Conservation (phyloP, 2,113 vertebrate species). For the Aplodontia rufa region DNA sequence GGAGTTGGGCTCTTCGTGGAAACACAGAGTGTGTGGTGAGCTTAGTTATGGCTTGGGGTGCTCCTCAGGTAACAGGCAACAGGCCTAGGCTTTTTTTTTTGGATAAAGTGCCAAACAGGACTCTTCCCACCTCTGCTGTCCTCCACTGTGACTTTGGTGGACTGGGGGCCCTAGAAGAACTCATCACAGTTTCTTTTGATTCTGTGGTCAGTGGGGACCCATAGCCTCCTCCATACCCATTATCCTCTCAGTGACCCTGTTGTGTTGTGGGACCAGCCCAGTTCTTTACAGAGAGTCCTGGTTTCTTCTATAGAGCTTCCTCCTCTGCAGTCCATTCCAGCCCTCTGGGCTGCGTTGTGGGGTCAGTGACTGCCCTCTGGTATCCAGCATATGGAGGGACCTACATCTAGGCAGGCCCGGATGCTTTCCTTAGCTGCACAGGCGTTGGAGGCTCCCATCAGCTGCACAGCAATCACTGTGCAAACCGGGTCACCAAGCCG, state of each 20-base stretch:
- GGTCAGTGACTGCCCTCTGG: neutral
- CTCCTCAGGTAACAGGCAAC: neutral
- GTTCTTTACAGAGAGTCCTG: neutral
- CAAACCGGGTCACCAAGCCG: too few relatives aligned
- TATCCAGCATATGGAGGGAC: too few relatives aligned
- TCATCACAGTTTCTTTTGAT: neutral
- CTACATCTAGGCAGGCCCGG: neutral
- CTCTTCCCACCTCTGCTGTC: neutral
- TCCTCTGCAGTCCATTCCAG: too few relatives aligned
- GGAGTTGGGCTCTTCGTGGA: accelerated
- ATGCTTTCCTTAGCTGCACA: neutral
- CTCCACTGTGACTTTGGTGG: neutral
- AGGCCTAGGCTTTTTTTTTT: neutral
- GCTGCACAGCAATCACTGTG: neutral
- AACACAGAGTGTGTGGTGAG: neutral
- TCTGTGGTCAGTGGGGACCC: too few relatives aligned
- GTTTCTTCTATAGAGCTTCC: neutral
- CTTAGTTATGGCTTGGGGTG: neutral
- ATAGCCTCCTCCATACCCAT: neutral
- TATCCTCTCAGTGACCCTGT: neutral
- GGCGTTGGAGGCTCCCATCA: neutral
- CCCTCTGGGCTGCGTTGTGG: neutral
- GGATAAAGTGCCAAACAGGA: neutral
- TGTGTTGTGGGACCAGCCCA: neutral
- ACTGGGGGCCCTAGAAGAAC: neutral